Evolutionary conservation across 2,113 vertebrate species (phyloP), one percentile per base, ranked within the genome.

Genomic region (Mionectes macconnelli): DNA sequence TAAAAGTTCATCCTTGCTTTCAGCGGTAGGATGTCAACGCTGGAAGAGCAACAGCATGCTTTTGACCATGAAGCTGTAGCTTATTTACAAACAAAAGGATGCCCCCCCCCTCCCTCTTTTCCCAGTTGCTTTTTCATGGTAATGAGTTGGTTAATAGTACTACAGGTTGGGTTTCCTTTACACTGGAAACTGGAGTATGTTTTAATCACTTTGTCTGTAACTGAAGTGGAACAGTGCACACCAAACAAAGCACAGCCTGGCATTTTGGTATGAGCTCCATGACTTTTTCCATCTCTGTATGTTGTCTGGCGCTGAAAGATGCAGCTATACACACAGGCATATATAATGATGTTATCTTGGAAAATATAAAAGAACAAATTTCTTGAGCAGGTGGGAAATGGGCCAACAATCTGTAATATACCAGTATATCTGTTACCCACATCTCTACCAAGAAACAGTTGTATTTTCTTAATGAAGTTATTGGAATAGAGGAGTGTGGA

Each of bases 21-120:
- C 89, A 86, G 90, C 12, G 0, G 63, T 18, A 92, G 70, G 90
- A 89, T 2, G 0, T 84, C 84, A 79, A 24, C 0, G 69, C 67
- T 85, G 92, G 69, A 96, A 87, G 49, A 93, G 88, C 94, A 91
- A 94, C 89, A 94, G 72, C 94, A 94, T 83, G 81, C 92, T 93
- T 94, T 95, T 21, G 11, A 97, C 74, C 84, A 90, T 78, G 82
- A 94, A 91, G 95, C 89, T 94, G 91, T 66, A 96, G 90, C 90
- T 90, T 96, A 97, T 96, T 96, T 96, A 96, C 95, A 95, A 84
- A 94, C 55, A 75, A 84, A 89, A 94, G 68, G 92, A 85, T 83
- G 68, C 31, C 74, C 64, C 50, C 16, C 53, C 68, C 75, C 84
- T 50, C 74, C 77, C 53, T 28, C 81, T 92, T 95, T 92, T 91